Conservation (phyloP, 2,113 vertebrate genomes). For the Trematocara zebra region DNA sequence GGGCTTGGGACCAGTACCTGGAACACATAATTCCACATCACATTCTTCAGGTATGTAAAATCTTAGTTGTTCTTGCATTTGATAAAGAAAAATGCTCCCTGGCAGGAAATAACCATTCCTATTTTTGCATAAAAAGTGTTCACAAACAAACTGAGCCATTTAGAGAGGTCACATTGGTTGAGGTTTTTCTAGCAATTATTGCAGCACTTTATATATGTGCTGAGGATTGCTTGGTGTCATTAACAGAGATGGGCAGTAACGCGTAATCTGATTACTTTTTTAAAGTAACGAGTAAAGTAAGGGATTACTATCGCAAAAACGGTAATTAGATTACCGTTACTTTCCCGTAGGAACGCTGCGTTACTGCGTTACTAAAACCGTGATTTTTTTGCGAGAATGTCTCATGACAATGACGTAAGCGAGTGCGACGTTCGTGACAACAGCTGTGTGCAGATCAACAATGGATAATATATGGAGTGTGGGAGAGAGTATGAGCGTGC, state of each 20-base stretch:
- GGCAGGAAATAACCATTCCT: background rate
- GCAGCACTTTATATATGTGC: conserved; percentile 56
- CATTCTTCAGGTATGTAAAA: background rate
- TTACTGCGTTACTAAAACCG: no score
- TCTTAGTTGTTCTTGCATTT: background rate
- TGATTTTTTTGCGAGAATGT: no score
- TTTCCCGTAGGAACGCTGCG: no score
- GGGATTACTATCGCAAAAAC: no score
- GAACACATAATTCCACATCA: background rate
- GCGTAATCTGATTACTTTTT: no score
- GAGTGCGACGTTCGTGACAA: no score
- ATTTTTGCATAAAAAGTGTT: conserved; percentile 1
- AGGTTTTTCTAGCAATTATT: conserved; percentile 38
- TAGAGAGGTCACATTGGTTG: conserved; percentile 28
- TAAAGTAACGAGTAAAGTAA: no score
- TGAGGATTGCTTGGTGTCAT: conserved; percentile 31
- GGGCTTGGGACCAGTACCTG: background rate
- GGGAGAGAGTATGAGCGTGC: no score
- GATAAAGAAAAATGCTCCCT: background rate
- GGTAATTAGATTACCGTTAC: no score
- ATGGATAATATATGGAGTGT: no score
- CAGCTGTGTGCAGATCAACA: no score
- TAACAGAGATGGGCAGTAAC: conserved; percentile 1
- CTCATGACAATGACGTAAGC: no score
- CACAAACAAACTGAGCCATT: background rate